Evolutionary conservation across 92 coral and sea anemone species (phyloP), one percentile per base, ranked within the genome.

Genomic region (Paramuricea clavata): DNA sequence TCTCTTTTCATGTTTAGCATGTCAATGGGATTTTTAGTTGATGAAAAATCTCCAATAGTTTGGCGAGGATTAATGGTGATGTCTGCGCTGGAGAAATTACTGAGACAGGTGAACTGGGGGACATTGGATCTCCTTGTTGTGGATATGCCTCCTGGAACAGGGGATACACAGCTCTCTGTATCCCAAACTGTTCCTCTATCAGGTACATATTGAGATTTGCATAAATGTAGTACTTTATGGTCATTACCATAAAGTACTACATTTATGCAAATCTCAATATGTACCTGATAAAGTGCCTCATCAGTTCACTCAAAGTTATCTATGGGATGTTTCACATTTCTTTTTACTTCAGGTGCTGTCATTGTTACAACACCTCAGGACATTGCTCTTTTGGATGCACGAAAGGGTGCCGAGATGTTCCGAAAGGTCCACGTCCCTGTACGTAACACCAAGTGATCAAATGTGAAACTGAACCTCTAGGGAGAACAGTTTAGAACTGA

Each of bases 141-240:
- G 88, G 99, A 97, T 93, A 97, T 97, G 99, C 99, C 99, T 2
- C 99, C 99, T 54, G 99, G 99, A 50, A 97, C 99, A 49, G 99
- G 99, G 21, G 99, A 97, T 88, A 97, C 97, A 42, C 99, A 97
- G 94, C 62, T 97, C 74, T 97, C 99, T 0, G 93, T 97, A 86
- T 97, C 99, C 81, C 99, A 97, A 74, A 89, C 90, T 5, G 92
- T 97, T 15, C 98, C 99, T 26, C 92, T 97, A 27, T 87, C 99
- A 94, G 99, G 99, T 97, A 42, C 15, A 19, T 67, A 10, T 67
- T 67, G n/a, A n/a, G n/a, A n/a, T n/a, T n/a, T n/a, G n/a, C n/a
- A n/a, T n/a, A n/a, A n/a, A n/a, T n/a, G n/a, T n/a, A n/a, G n/a
- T n/a, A n/a, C n/a, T n/a, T n/a, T n/a, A n/a, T n/a, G n/a, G n/a